Evolutionary conservation across 2,888 invertebrate species (phyloP), one percentile per base, ranked within the genome.

Genomic region (Pyrocoelia pectoralis): DNA sequence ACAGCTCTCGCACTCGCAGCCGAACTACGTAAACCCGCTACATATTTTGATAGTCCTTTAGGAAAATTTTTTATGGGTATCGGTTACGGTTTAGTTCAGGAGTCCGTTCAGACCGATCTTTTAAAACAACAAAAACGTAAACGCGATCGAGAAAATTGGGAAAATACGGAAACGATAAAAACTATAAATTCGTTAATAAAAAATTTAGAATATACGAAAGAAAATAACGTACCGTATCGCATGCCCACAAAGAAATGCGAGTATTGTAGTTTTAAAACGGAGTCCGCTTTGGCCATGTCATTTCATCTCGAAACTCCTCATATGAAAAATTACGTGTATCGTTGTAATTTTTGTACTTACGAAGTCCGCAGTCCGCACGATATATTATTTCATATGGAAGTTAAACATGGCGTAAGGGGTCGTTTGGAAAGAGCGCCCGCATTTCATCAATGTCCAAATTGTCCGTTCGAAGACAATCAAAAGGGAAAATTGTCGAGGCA

Each of bases 11-110:
- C 59, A 80, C 86, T 51, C 84, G 56, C 58, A 6, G 59, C 40
- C 12, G 51, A 57, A 18, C 56, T 60, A 76, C 74, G 57, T 78
- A 80, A 69, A 70, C 74, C 58, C 3, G 38, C 55, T 4, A 89
- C 89, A 67, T 95, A 93, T 78, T 95, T 95, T 79, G 93, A 93
- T 69, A 89, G 92, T 79, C 91, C 95, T 0, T 83, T 95, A 55
- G 95, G 97, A 5, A 93, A 93, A 79, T 94, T 97, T 80, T 92
- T 97, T 76, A 91, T 93, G 81, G 93, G 94, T 76, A 93, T 97
- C 72, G 97, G 97, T 24, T 86, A 93, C 61, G 94, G 93, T 78
- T 85, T 95, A 68, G 96, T 95, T 1, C 94, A 95, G 80, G 96
- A 97, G 79, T 92, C 89, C 79, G 97, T 97, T 14, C 97, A 97